Conservation (phyloP, 2,797 vertebrate species). For the Octomys mimax region DNA sequence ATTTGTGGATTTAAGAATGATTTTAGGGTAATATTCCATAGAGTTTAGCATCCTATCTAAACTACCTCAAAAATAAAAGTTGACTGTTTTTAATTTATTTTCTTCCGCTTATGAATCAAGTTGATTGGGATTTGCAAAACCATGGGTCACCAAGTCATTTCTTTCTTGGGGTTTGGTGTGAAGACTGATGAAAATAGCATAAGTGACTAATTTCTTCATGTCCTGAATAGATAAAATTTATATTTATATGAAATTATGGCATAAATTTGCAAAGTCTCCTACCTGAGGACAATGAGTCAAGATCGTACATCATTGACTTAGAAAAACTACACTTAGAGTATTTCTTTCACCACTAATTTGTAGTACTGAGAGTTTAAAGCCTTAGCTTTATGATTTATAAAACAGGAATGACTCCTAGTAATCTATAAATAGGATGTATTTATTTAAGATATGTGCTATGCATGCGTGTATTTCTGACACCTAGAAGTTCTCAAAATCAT, state of each 20-base stretch:
- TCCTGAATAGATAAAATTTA: background rate
- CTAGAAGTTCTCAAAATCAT: background rate
- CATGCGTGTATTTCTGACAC: background rate
- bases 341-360: background rate
- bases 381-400: background rate
- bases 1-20: constrained; percentile 53
- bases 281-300: background rate
- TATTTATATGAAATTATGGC: constrained; percentile 17
- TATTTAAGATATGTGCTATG: background rate
- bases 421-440: background rate
- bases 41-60: background rate
- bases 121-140: background rate
- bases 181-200: background rate
- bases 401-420: background rate
- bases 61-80: background rate
- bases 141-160: background rate
- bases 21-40: constrained; percentile 10
- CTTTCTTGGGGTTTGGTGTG: background rate
- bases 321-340: background rate
- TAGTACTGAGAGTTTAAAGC: background rate
- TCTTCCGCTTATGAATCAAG: constrained; percentile 23
- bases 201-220: constrained; percentile 10
- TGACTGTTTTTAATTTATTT: background rate
- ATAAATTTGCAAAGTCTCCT: constrained; percentile 11
- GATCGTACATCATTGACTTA: background rate